Conservation (phyloP, 2,888 invertebrate species). For the Andrena marginata region DNA sequence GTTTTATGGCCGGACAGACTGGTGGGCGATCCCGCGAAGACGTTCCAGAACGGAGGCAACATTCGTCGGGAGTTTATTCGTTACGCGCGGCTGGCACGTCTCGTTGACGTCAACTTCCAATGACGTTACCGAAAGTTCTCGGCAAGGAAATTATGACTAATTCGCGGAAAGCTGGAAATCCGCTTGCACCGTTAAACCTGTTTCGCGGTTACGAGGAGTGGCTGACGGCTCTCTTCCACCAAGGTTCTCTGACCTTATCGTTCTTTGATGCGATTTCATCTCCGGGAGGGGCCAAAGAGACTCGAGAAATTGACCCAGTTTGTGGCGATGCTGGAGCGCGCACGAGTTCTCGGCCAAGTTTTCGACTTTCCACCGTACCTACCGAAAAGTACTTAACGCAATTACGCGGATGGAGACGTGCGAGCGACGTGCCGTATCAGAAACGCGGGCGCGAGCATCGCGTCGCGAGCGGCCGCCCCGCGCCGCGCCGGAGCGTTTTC, state of each 20-base stretch:
- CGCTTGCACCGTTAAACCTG: slow-evolving; percentile 18
- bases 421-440: background rate
- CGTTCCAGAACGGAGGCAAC: background rate
- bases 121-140: slow-evolving; percentile 49
- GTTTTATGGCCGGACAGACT: slow-evolving; percentile 1
- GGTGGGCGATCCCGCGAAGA: slow-evolving; percentile 2
- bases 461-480: background rate
- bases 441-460: background rate
- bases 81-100: slow-evolving; percentile 1
- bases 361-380: background rate
- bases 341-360: too few species aligned
- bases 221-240: background rate
- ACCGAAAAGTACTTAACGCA: background rate
- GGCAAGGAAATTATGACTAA: slow-evolving; percentile 38
- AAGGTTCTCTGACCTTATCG: background rate
- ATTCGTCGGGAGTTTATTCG: slow-evolving; percentile 6
- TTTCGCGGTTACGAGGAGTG: slow-evolving; percentile 16
- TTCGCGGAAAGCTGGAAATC: slow-evolving; percentile 25
- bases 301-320: too few species aligned
- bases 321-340: too few species aligned
- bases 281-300: too few species aligned
- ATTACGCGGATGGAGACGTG: background rate
- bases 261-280: too few species aligned
- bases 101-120: slow-evolving; percentile 51
- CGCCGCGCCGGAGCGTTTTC: slow-evolving; percentile 24